Evolutionary conservation across 2,797 vertebrate species (phyloP).

Genomic region (Eutrigla gurnardus): DNA sequence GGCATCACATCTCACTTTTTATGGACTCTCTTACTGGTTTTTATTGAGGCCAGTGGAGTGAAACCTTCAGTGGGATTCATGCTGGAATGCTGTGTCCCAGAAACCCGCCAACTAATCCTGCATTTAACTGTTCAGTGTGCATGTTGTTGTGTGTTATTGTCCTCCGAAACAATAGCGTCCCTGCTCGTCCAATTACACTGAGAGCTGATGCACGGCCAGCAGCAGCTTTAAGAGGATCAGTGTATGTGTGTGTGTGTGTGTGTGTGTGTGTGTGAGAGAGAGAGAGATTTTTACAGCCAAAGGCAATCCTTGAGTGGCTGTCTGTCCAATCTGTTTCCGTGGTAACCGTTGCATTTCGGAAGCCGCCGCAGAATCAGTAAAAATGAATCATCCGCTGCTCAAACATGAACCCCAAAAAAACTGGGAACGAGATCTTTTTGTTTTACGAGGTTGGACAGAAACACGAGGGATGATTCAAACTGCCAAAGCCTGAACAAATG

Average conservation of each 20-base stretch:
- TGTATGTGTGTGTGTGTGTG: neutral
- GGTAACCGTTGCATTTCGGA: slow-evolving; percentile 69
- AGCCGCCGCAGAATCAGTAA: slow-evolving; percentile 4
- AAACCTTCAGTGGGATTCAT: neutral
- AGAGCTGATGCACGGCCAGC: slow-evolving; percentile 52
- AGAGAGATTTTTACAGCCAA: slow-evolving; percentile 60
- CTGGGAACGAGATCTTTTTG: slow-evolving; percentile 19
- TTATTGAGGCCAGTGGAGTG: neutral
- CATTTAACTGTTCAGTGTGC: slow-evolving; percentile 24
- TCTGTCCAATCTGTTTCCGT: slow-evolving; percentile 74
- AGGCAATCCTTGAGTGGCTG: slow-evolving; percentile 59
- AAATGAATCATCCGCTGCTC: slow-evolving; percentile 34
- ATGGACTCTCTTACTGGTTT: neutral
- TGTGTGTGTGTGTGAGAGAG: slow-evolving; percentile 30
- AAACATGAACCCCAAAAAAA: neutral
- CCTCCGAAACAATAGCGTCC: slow-evolving; percentile 30
- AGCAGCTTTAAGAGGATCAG: slow-evolving; percentile 45
- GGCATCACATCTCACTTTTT: neutral
- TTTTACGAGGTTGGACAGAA: slow-evolving; percentile 1
- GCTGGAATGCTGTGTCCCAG: neutral
- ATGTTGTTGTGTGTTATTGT: slow-evolving; percentile 1
- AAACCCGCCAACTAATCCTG: slow-evolving; percentile 18
- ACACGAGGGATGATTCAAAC: neutral
- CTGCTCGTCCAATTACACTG: slow-evolving; percentile 61
- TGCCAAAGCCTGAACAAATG: slow-evolving; percentile 4